Conservation (phyloP, 2,797 vertebrate species). For the Acanthis flammea region DNA sequence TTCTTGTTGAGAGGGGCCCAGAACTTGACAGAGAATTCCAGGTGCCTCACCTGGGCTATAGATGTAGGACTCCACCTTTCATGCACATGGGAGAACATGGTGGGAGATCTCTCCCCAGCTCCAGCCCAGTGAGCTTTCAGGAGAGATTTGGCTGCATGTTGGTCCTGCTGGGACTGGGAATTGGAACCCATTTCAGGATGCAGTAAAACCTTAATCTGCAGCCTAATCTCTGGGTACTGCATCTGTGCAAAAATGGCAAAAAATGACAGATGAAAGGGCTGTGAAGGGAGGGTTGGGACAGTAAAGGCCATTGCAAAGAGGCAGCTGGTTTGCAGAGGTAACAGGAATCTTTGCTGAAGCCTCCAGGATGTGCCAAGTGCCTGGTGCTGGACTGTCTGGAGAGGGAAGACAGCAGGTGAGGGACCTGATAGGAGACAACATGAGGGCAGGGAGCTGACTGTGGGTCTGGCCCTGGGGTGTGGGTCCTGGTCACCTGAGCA, state of each 20-base stretch:
- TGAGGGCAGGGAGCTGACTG: not conserved
- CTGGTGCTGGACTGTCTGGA: not conserved
- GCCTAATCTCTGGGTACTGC: constrained; percentile 12
- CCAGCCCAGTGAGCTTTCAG: not conserved
- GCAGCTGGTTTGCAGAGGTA: not conserved
- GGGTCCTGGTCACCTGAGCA: not conserved
- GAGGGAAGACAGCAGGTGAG: not conserved
- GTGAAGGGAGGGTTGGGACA: not conserved
- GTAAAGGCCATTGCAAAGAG: not conserved
- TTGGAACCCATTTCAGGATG: not conserved
- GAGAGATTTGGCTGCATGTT: not conserved
- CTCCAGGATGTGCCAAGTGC: fast-evolving
- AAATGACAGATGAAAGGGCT: not conserved
- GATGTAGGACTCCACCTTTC: not conserved
- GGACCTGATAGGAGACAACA: not conserved
- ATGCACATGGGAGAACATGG: fast-evolving
- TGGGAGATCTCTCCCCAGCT: not conserved
- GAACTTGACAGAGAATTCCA: not conserved
- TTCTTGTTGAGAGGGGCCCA: not conserved
- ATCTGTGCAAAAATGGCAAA: not conserved
- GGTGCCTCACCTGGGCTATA: not conserved
- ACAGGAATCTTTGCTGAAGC: not conserved
- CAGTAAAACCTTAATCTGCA: constrained; percentile 46
- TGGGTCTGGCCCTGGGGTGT: not conserved
- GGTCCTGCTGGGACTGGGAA: not conserved